Conservation (phyloP, 2,113 vertebrate genomes). For the Oncorhynchus clarkii region DNA sequence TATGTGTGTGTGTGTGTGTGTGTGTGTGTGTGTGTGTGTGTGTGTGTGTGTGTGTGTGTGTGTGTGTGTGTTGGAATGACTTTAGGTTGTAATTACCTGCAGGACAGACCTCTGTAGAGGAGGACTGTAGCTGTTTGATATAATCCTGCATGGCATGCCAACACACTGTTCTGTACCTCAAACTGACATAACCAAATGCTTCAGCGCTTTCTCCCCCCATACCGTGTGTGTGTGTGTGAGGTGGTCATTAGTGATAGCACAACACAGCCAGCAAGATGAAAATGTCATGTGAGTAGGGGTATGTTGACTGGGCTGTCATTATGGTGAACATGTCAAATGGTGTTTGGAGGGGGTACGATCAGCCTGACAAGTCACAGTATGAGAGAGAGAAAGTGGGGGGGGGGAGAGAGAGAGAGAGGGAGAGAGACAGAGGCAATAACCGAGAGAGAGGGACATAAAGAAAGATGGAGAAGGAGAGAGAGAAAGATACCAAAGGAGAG, state of each 20-base stretch:
- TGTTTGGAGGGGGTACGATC: slow-evolving; percentile 3
- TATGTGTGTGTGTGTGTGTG: slow-evolving; percentile 1
- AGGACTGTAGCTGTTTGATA: too few species aligned
- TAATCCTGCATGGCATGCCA: too few species aligned
- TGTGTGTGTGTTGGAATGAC: background rate
- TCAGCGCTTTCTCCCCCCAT: too few species aligned
- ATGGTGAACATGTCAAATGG: slow-evolving; percentile 54
- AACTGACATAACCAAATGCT: too few species aligned
- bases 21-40: slow-evolving; percentile 20
- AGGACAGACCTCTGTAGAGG: too few species aligned
- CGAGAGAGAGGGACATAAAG: background rate
- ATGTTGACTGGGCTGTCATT: slow-evolving; percentile 57
- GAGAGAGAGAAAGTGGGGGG: background rate
- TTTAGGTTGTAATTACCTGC: too few species aligned
- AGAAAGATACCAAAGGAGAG: slow-evolving; percentile 5
- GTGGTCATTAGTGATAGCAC: slow-evolving; percentile 59
- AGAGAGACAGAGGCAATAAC: background rate
- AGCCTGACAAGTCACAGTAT: background rate
- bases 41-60: slow-evolving; percentile 8
- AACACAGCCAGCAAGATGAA: slow-evolving; percentile 59
- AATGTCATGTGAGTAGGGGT: slow-evolving; percentile 56
- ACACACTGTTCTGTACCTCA: too few species aligned
- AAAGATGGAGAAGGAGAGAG: background rate
- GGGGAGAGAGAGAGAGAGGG: too few species aligned
- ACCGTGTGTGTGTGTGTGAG: background rate